Percentiles rank a stretch among this genome's conserved stretches.
Conservation (phyloP, 1,140 invertebrate species). For the Charaxes varanes region DNA sequence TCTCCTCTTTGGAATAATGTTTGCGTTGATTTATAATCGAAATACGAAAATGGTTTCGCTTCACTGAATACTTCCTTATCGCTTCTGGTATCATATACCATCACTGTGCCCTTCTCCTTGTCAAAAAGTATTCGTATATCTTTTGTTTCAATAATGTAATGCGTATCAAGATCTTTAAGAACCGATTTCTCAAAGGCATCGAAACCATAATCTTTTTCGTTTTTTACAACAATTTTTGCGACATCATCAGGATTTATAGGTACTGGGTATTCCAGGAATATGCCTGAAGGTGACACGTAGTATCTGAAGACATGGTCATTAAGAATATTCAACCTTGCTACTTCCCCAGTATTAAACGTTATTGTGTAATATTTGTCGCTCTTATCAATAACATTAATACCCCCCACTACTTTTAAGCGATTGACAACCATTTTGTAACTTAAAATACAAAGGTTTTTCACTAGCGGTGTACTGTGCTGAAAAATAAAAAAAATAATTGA, state of each 20-base stretch:
- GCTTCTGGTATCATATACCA: slow-evolving; percentile 35
- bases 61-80: slow-evolving; percentile 45
- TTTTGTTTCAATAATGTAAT: slow-evolving; percentile 39
- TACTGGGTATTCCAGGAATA: slow-evolving; percentile 48
- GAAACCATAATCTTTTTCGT: slow-evolving; percentile 36
- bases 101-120: slow-evolving; percentile 44
- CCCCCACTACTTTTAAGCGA: slow-evolving; percentile 19
- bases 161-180: slow-evolving; percentile 24
- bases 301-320: slow-evolving; percentile 58
- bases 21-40: slow-evolving; percentile 30
- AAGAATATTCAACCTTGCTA: slow-evolving; percentile 39
- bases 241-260: slow-evolving; percentile 41
- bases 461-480: neutral
- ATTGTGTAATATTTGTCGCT: slow-evolving; percentile 33
- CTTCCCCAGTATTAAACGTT: slow-evolving; percentile 38
- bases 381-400: slow-evolving; percentile 36
- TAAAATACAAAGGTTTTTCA: too few species aligned
- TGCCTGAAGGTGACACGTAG: slow-evolving; percentile 44
- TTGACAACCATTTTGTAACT: slow-evolving; percentile 8
- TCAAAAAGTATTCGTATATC: slow-evolving; percentile 47
- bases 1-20: slow-evolving; percentile 34
- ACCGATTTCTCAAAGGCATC: slow-evolving; percentile 37
- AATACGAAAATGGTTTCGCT: slow-evolving; percentile 35
- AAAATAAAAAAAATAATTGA: neutral
- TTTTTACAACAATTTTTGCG: slow-evolving; percentile 49